Base-by-base conservation (phyloP, 1,140 invertebrate species). In the Rhopalosiphum padi region DNA sequence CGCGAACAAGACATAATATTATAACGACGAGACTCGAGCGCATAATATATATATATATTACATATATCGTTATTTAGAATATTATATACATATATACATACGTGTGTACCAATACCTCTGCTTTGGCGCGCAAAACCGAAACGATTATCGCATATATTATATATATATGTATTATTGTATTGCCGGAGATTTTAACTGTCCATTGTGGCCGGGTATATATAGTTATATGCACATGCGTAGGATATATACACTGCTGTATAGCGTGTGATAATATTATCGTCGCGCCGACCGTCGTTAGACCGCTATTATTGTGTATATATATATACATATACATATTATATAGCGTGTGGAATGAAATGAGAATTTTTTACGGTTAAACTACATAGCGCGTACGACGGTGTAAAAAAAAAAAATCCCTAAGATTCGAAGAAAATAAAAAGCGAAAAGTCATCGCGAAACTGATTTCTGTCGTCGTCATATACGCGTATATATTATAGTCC, bases 1-100 rank as follows among this genome's bases (percentile, higher is more conserved):
- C 11, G 60, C 60, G 60, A 77, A 77, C 60, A 77, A 77, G 60
- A 77, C 60, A n/a, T 77, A 77, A n/a, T 77, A 77, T 77, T 77
- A 4, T n/a, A 83, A 83, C 77, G 77, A 83, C 77, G 77, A 77
- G 60, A 77, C 60, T 30, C 60, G 60, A n/a, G 4, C 60, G 60
- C n/a, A 77, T 68, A 68, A 68, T 35, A 55, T 55, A 55, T 35
- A 55, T 55, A 55, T n/a, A n/a, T 77, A 68, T n/a, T 11, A n/a
- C 18, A 30, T 18, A 30, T 18, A 77, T 35, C 60, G 60, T 77
- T 18, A 77, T 77, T 77, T n/a, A 68, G 60, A 68, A 68, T n/a
- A 68, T 68, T 15, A n/a, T n/a, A 7, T 77, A 35, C 18, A 30
- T 3, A 30, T 4, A 15, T 25, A 77, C 15, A 77, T 30, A n/a